phyloP scores from a whole-genome alignment of 2,113 vertebrate genomes.

The Tylochromis polylepis region DNA sequence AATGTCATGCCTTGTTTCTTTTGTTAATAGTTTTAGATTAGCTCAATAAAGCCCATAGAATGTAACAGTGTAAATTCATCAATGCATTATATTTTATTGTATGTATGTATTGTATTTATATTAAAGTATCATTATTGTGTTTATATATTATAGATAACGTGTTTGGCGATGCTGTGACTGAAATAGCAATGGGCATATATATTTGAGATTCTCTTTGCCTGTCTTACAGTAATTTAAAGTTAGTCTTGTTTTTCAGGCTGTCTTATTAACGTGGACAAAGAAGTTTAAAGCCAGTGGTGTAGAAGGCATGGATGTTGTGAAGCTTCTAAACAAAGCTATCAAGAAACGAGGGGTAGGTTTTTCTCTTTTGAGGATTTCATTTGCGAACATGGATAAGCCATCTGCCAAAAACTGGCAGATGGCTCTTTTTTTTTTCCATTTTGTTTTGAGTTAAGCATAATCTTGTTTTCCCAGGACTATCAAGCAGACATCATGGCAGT shows the following conservation, averaged over 20 bases:
- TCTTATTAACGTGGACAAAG: slow-evolving; percentile 95
- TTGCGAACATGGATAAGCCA: not conserved
- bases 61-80: not conserved
- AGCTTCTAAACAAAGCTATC: slow-evolving; percentile 90
- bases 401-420: not conserved
- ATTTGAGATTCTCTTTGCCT: not conserved
- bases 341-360: slow-evolving; percentile 90
- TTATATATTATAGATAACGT: not conserved
- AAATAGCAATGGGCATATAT: not conserved
- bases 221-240: not conserved
- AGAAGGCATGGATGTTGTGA: slow-evolving; percentile 91
- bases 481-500: slow-evolving; percentile 96
- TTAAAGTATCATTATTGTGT: not conserved
- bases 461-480: slow-evolving; percentile 79
- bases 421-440: not conserved
- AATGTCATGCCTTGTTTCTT: not conserved
- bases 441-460: not conserved
- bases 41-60: not conserved
- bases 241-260: slow-evolving; percentile 70
- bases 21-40: not conserved
- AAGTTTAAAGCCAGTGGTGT: slow-evolving; percentile 93
- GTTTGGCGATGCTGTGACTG: not conserved
- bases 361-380: not conserved
- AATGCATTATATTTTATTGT: not conserved
- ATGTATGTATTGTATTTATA: not conserved